phyloP scores from a whole-genome alignment of 2,888 invertebrate species.

The Drosophila lacicola region DNA sequence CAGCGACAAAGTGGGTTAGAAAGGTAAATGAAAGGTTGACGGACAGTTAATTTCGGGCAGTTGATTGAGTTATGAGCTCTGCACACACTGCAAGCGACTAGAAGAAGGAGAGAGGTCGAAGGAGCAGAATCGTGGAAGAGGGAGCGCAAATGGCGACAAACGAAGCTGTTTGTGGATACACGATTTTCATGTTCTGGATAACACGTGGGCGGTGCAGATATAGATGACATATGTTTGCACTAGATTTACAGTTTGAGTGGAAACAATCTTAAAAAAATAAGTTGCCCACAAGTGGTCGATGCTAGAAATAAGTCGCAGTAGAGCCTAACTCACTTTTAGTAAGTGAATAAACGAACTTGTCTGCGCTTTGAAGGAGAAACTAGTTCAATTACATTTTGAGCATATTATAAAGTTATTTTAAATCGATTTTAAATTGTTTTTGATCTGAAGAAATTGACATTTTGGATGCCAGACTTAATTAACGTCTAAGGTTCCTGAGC shows the following conservation, averaged over 20 bases:
- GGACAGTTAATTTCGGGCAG: slow-evolving; percentile 73
- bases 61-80: slow-evolving; percentile 63
- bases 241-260: slow-evolving; percentile 1
- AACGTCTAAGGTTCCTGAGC: too few species aligned
- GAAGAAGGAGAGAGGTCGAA: background rate
- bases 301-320: background rate
- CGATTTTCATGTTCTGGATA: slow-evolving; percentile 24
- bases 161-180: slow-evolving; percentile 35
- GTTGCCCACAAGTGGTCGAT: background rate
- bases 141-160: background rate
- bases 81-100: slow-evolving; percentile 16
- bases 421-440: too few species aligned
- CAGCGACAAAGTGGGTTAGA: slow-evolving; percentile 44
- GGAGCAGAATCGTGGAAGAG: background rate
- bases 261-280: background rate
- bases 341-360: too few species aligned
- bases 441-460: too few species aligned
- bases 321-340: too few species aligned
- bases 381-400: too few species aligned
- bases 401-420: too few species aligned
- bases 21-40: slow-evolving; percentile 75
- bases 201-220: background rate
- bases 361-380: too few species aligned
- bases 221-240: slow-evolving; percentile 25
- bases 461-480: too few species aligned